Evolutionary conservation across 2,888 invertebrate genomes (phyloP), one percentile per base, ranked within the genome.

Genomic region (Hemicrepidius hirtus): DNA sequence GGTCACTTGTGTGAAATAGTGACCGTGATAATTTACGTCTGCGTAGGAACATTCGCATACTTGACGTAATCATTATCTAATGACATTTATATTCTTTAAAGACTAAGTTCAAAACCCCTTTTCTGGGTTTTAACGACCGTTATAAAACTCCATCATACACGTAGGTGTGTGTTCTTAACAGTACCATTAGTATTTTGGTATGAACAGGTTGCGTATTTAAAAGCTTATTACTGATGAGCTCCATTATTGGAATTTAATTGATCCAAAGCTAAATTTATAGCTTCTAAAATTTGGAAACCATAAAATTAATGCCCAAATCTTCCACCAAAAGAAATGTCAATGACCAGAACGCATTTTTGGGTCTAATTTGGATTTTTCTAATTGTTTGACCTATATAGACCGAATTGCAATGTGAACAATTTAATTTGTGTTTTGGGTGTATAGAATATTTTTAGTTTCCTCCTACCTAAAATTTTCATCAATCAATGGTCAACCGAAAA

Each of bases 111-210:
- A 63, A 63, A 63, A 46, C 63, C 50, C 35, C 50, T 53, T 63
- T 65, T 65, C 53, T 66, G 41, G 65, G 66, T 28, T 55, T 66
- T 55, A 59, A 60, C 68, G 49, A 68, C 57, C 37, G 68, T 60
- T 68, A 68, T 60, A 60, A 68, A 68, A 60, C 68, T 62, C 20
- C 9, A 28, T 49, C 50, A 28, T 40, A 5, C 5, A 24, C 68
- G 68, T 68, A 16, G 68, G 68, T 53, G 68, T 37, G 20, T 53
- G 16, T n/a, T n/a, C 41, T 68, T 68, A 68, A 68, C 68, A 68
- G 68, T 68, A 68, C 28, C 37, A 49, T 68, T 59, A 62, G 68
- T 68, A 68, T 68, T n/a, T 68, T 68, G 20, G 60, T 68, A 32
- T 35, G 59, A 57, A 37, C 67, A 46, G 46, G 46, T 46, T 46